phyloP scores from a whole-genome alignment of 2,113 vertebrate genomes.

The Coryphaenoides rupestris region DNA sequence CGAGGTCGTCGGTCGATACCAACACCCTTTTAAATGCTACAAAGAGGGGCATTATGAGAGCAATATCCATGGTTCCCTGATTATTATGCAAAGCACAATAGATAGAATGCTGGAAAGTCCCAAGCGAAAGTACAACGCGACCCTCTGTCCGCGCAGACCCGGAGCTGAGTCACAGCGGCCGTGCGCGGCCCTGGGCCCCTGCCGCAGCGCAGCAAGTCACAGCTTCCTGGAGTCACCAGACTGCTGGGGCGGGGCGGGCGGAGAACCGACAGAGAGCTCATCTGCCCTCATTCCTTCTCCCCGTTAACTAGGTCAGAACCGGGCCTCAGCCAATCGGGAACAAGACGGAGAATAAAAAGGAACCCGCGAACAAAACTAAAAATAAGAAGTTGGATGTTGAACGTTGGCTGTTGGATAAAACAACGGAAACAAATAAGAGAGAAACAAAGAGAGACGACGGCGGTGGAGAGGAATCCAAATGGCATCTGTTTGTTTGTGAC shows the following conservation, averaged over 20 bases:
- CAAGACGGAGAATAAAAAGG: conserved; percentile 47
- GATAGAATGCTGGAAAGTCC: too few relatives aligned
- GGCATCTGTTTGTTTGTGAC: conserved; percentile 50
- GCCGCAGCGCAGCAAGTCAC: too few relatives aligned
- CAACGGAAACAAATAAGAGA: conserved; percentile 13
- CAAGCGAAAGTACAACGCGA: too few relatives aligned
- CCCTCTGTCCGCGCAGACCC: too few relatives aligned
- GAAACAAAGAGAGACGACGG: conserved; percentile 32
- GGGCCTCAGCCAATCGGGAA: conserved; percentile 54
- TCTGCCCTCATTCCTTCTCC: conserved; percentile 54
- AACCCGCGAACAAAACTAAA: conserved; percentile 46
- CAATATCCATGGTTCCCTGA: too few relatives aligned
- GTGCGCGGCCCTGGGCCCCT: too few relatives aligned
- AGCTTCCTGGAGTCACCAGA: conserved; percentile 11
- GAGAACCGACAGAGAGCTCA: conserved; percentile 57
- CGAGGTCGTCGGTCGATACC: too few relatives aligned
- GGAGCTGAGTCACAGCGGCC: too few relatives aligned
- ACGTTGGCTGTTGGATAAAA: not conserved
- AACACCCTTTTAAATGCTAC: too few relatives aligned
- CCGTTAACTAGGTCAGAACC: conserved; percentile 71
- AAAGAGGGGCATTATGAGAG: too few relatives aligned
- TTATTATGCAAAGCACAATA: too few relatives aligned
- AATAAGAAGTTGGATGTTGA: conserved; percentile 8
- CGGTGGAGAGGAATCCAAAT: conserved; percentile 48
- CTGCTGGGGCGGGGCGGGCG: conserved; percentile 35